Percentiles rank a stretch among this genome's conserved stretches.
These are phyloP conservation scores for Crax fasciolata DNA, from an alignment of 2,797 vertebrate species.

Conservation along the genomic window DNA sequence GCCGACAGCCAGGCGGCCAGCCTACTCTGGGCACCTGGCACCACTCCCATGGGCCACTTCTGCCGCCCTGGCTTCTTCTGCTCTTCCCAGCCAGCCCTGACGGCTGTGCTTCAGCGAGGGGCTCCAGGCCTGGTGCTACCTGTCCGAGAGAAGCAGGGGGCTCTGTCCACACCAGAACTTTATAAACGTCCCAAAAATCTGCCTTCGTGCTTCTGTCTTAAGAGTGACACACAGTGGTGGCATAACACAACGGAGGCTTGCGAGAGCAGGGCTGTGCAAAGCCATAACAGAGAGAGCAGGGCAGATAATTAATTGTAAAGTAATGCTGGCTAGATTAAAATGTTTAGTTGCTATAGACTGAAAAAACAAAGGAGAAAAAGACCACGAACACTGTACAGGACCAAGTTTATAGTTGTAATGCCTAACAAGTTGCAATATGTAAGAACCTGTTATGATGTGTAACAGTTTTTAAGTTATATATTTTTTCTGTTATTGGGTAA, in stretches of 20 bases:
- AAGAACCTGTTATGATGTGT: not conserved
- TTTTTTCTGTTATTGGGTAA: not conserved
- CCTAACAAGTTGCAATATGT: not conserved
- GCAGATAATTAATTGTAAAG: not conserved
- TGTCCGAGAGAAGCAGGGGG: not conserved
- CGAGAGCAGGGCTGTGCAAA: not conserved
- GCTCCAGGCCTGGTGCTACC: accelerated
- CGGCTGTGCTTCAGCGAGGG: accelerated
- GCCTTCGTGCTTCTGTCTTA: constrained; percentile 33
- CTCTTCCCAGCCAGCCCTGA: not conserved
- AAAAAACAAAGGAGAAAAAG: not conserved
- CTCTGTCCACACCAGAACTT: not conserved
- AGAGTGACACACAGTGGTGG: constrained; percentile 34
- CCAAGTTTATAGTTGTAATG: not conserved
- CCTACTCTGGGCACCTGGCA: not conserved
- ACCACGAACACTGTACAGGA: accelerated
- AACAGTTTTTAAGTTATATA: not conserved
- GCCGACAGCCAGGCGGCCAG: not conserved
- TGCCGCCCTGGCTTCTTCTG: not conserved
- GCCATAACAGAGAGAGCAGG: not conserved
- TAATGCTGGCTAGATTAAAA: not conserved
- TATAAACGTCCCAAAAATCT: not conserved
- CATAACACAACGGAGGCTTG: not conserved
- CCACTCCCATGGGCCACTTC: not conserved
- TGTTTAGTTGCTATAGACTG: not conserved